Conservation (phyloP, 2,113 vertebrate genomes). For the Zosterops pallidus region DNA sequence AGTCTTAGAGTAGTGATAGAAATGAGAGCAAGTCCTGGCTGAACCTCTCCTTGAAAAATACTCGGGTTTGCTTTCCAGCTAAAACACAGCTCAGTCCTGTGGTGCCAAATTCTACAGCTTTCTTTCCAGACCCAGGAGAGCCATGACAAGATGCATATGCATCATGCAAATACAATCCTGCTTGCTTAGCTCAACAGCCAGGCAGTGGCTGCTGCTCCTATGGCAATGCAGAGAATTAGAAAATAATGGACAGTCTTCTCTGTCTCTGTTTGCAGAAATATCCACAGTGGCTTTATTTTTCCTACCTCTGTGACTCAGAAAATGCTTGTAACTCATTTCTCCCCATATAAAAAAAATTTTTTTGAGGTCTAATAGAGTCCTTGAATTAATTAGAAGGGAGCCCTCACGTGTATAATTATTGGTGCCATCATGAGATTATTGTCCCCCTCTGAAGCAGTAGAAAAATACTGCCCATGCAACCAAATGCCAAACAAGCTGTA, state of each 20-base stretch:
- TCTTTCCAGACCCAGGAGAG: background rate
- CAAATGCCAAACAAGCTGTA: background rate
- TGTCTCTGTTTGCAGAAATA: background rate
- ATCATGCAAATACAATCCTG: background rate
- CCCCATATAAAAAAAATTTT: background rate
- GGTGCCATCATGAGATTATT: background rate
- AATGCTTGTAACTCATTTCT: background rate
- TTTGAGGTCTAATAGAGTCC: background rate
- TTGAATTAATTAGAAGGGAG: background rate
- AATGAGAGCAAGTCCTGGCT: background rate
- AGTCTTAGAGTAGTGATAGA: background rate
- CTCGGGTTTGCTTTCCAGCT: background rate
- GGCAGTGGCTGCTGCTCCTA: background rate
- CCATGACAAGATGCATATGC: background rate
- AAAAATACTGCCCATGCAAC: background rate
- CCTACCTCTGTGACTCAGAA: background rate
- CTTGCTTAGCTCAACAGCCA: background rate
- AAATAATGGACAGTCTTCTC: background rate
- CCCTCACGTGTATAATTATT: rapidly evolving
- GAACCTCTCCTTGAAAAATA: background rate
- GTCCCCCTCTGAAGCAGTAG: background rate
- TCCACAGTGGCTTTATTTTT: background rate
- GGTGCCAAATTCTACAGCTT: background rate
- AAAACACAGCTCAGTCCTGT: background rate
- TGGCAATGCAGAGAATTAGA: background rate